A percentile compares a stretch with the other conserved stretches of the same genome.
Conservation (phyloP, 2,113 vertebrate genomes). For the Syngnathus typhle region DNA sequence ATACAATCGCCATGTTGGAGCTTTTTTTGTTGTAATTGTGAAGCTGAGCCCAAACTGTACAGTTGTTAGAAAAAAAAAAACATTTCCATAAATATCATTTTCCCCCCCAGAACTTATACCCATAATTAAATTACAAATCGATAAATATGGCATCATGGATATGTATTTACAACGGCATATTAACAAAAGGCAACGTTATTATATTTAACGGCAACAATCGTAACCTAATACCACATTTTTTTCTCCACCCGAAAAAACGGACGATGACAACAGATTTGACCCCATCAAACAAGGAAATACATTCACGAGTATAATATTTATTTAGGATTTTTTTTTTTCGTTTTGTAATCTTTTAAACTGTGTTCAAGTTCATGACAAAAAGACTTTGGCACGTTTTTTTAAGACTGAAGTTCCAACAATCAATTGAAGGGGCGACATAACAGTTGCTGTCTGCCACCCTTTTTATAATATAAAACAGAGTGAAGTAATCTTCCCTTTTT, state of each 20-base stretch:
- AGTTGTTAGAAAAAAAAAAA: conserved; percentile 98
- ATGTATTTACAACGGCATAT: conserved; percentile 98
- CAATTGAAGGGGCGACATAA: conserved; percentile 85
- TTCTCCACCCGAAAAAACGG: conserved; percentile 89
- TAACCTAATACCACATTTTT: conserved; percentile 85
- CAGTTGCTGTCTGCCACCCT: conserved; percentile 71
- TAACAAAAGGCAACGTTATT: conserved; percentile 97
- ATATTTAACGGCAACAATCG: conserved; percentile 96
- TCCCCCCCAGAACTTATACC: conserved; percentile 89
- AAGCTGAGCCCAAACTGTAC: conserved; percentile 91
- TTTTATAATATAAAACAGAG: conserved; percentile 79
- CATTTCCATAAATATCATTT: conserved; percentile 99
- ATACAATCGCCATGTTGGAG: conserved; percentile 81
- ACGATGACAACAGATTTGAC: conserved; percentile 92
- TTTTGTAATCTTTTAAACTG: conserved; percentile 22
- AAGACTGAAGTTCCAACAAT: conserved; percentile 86
- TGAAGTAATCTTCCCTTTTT: conserved; percentile 75
- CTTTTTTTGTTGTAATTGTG: conserved; percentile 83
- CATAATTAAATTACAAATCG: conserved; percentile 99
- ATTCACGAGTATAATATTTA: conserved; percentile 96
- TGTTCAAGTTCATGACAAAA: conserved; percentile 96
- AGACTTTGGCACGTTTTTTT: conserved; percentile 70
- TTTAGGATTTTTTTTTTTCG: conserved; percentile 70
- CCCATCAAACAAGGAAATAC: conserved; percentile 98
- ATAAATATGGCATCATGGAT: conserved; percentile 99